Percentiles rank a stretch among this genome's conserved stretches.
These are phyloP conservation scores for Enteromius unitaeniatus DNA, from an alignment of 2,797 vertebrate genomes.

Conservation along the genomic window DNA sequence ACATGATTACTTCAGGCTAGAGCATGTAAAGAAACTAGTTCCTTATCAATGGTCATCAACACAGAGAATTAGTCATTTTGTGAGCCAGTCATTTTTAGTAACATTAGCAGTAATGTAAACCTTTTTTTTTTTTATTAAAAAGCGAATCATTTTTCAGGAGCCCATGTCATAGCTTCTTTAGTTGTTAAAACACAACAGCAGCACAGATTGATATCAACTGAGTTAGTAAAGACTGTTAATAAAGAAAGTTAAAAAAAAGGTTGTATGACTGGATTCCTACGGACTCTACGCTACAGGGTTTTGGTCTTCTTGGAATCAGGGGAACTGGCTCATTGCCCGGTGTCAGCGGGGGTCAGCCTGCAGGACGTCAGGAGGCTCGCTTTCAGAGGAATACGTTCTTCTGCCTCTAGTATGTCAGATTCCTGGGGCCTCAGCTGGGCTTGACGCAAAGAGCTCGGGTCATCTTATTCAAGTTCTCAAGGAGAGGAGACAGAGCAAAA, in stretches of 20 bases:
- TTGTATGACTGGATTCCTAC: constrained; percentile 2
- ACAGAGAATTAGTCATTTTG: neutral
- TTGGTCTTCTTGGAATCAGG: constrained; percentile 31
- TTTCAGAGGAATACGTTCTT: constrained; percentile 50
- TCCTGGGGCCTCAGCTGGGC: constrained; percentile 27
- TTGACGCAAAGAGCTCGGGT: neutral
- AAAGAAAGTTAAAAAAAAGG: neutral
- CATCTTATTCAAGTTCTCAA: constrained; percentile 13
- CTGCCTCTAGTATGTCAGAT: constrained; percentile 56
- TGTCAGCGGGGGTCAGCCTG: constrained; percentile 15
- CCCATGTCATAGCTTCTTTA: neutral
- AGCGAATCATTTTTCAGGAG: neutral
- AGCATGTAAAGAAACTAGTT: neutral
- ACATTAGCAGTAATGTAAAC: neutral
- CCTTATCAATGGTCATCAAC: neutral
- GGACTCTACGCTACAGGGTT: neutral
- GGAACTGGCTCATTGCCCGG: constrained; percentile 22
- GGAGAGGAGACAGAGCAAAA: constrained; percentile 30
- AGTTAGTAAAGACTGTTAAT: constrained; percentile 1
- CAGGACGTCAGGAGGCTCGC: neutral
- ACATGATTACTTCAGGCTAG: too few relatives aligned
- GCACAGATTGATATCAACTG: neutral
- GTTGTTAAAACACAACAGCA: neutral
- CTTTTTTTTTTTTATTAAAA: neutral
- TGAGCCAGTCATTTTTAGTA: neutral